phyloP scores from a whole-genome alignment of 2,113 vertebrate species.

The Hylia prasina region DNA sequence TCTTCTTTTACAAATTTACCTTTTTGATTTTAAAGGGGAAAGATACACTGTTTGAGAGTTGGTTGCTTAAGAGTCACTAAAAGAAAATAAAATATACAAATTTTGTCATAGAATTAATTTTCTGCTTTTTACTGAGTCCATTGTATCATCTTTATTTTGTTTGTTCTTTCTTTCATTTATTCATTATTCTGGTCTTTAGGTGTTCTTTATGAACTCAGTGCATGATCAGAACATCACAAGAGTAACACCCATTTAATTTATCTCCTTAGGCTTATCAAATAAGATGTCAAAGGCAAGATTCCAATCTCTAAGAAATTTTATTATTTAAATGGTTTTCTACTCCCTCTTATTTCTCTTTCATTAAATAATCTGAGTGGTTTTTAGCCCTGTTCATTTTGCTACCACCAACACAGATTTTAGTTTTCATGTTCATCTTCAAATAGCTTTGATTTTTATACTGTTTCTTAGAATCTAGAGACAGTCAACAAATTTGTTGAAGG shows the following conservation, averaged over 20 bases:
- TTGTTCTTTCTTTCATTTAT: background rate
- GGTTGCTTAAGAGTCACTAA: background rate
- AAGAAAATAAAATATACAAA: background rate
- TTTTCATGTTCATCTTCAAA: background rate
- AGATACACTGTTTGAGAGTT: background rate
- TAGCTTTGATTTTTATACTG: background rate
- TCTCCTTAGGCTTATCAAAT: background rate
- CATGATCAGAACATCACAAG: background rate
- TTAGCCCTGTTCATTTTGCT: background rate
- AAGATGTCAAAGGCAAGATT: background rate
- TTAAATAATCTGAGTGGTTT: background rate
- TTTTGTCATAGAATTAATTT: background rate
- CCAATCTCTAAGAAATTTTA: background rate
- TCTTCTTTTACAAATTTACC: background rate
- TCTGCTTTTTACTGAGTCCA: background rate
- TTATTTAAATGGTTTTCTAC: background rate
- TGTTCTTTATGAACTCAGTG: background rate
- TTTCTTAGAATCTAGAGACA: background rate
- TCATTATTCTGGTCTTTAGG: background rate
- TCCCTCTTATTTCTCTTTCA: background rate
- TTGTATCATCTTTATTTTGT: background rate
- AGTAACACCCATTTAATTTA: background rate
- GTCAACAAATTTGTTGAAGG: background rate
- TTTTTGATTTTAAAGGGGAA: background rate
- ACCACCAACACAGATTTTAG: background rate